Evolutionary conservation across 2,888 invertebrate genomes (phyloP).

Genomic region (Trachelus iudaicus): DNA sequence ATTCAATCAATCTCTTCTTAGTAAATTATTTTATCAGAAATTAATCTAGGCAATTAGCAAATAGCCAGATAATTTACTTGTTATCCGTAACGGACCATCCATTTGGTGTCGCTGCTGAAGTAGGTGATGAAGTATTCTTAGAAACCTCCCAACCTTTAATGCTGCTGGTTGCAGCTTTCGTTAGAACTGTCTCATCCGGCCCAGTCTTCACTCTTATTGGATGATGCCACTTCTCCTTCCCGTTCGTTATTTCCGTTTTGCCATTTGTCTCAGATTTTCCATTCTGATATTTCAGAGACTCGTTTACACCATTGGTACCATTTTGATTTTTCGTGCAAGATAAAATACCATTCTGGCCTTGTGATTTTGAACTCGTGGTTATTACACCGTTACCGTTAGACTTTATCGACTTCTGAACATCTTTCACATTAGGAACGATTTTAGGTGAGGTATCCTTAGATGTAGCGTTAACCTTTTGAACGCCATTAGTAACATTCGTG

Average conservation of each 20-base stretch:
- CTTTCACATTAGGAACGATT: conserved; percentile 27
- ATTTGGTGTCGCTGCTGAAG: conserved; percentile 50
- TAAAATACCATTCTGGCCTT: conserved; percentile 11
- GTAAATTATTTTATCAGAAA: not conserved
- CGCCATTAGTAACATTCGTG: conserved; percentile 25
- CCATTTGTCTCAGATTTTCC: conserved; percentile 37
- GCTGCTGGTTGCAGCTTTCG: conserved; percentile 52
- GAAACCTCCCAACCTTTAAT: conserved; percentile 58
- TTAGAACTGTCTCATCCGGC: conserved; percentile 50
- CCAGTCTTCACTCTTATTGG: conserved; percentile 42
- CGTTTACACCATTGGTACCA: conserved; percentile 18
- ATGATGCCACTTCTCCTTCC: conserved; percentile 53
- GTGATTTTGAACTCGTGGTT: not conserved
- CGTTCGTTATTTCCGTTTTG: conserved; percentile 32
- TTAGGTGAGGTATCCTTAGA: conserved; percentile 12
- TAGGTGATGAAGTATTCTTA: conserved; percentile 50
- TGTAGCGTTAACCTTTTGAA: conserved; percentile 13
- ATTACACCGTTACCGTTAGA: conserved; percentile 5
- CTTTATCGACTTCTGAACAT: conserved; percentile 26
- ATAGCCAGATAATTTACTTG: conserved; percentile 41
- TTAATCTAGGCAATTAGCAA: not conserved
- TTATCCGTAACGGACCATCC: conserved; percentile 61
- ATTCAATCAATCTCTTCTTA: not conserved
- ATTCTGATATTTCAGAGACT: conserved; percentile 43
- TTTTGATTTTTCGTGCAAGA: conserved; percentile 12